Evolutionary conservation across 2,888 invertebrate genomes (phyloP).

Genomic region (Ichneumoninae sp.): DNA sequence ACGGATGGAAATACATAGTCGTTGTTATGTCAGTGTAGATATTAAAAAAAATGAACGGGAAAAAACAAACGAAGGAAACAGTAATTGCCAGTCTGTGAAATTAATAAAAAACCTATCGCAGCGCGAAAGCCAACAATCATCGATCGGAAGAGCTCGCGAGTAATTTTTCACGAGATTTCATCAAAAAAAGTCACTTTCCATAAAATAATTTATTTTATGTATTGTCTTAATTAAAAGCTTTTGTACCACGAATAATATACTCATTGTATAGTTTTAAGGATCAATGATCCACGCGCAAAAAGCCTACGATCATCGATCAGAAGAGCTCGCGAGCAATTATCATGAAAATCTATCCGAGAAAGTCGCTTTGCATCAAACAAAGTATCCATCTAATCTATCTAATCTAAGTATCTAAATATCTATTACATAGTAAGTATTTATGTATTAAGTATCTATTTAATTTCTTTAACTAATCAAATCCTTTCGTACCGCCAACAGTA

Average conservation of each 20-base stretch:
- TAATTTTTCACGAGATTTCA: too few species aligned
- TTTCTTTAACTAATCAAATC: background rate
- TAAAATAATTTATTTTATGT: too few species aligned
- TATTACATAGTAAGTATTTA: too few species aligned
- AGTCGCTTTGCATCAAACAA: too few species aligned
- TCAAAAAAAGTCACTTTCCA: too few species aligned
- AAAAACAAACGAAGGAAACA: background rate
- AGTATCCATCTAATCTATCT: too few species aligned
- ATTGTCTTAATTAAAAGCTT: background rate
- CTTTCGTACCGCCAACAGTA: background rate
- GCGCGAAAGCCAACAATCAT: background rate
- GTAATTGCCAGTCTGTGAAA: background rate
- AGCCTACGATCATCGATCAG: background rate
- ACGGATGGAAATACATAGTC: background rate
- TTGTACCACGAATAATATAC: background rate
- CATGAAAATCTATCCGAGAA: too few species aligned
- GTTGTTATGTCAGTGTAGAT: too few species aligned
- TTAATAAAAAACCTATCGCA: too few species aligned
- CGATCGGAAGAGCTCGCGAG: background rate
- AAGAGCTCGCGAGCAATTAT: background rate
- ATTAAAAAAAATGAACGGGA: too few species aligned
- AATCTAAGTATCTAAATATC: too few species aligned
- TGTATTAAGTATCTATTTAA: too few species aligned
- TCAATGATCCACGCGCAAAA: background rate
- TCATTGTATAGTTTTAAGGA: background rate